Base-by-base conservation (phyloP, 2,797 vertebrate genomes). In the Carapus acus region DNA sequence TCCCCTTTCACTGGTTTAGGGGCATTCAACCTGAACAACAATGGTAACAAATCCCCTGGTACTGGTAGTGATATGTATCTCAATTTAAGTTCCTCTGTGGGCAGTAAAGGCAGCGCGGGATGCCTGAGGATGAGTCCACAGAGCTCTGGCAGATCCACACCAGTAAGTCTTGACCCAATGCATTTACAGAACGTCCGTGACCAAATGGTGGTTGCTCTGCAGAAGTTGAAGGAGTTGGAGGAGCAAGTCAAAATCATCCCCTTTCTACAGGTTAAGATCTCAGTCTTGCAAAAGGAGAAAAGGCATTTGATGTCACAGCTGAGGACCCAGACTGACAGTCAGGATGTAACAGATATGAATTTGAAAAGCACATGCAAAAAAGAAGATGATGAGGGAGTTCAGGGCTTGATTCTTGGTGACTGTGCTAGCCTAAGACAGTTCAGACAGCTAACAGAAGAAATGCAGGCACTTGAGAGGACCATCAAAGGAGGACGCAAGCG, bases 201-300 rank as follows among this genome's bases (percentile, higher is more conserved):
- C 62, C 96, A 99, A 76, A 99, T 99, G 95, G 92, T 95, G 3
- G 69, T 93, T 14, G 96, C 94, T 7, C 85, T 99, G 58, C 92
- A 93, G 74, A 93, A 87, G 66, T 88, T 99, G 29, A 97, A 96
- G 82, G 93, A 97, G 64, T 86, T 99, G 0, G 96, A 99, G 67
- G 94, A 98, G 47, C 94, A 98, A 73, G 94, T 98, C 8, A 93
- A 93, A 60, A 90, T 90, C 15, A 96, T 99, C 71, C 96, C 96
- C 0, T 85, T 96, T 49, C 88, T 98, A n/a, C 92, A 94, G 72
- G 93, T 96, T 0, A 98, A 94, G 79, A 96, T 99, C 64, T 92
- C 93, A 1, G 92, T 95, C 58, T 86, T 99, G 48, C 93, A 94
- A 61, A 94, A 97, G 63, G 96, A 99, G 78, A 98, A 94, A 65